phyloP scores from a whole-genome alignment of 2,113 vertebrate genomes.

The Grammomys dolichurus region DNA sequence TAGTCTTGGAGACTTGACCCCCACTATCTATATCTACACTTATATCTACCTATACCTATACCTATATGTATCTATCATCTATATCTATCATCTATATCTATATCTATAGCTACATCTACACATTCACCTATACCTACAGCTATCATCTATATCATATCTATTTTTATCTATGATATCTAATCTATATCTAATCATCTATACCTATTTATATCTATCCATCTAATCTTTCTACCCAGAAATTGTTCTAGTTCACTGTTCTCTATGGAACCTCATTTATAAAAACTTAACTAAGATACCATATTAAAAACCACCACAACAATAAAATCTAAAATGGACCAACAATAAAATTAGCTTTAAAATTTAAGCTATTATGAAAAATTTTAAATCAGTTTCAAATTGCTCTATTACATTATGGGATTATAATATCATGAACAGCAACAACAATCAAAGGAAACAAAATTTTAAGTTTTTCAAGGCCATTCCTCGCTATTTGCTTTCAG shows the following conservation, averaged over 20 bases:
- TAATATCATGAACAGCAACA: background rate
- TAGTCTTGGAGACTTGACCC: background rate
- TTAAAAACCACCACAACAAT: background rate
- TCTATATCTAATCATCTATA: no score
- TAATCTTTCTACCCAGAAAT: background rate
- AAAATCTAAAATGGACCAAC: background rate
- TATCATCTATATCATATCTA: no score
- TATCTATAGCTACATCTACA: no score
- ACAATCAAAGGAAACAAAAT: background rate
- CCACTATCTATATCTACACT: no score
- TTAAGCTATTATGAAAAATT: background rate
- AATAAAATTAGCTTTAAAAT: background rate
- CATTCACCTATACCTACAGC: no score
- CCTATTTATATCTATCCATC: no score
- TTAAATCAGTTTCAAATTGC: background rate
- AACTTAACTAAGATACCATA: background rate
- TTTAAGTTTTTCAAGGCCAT: background rate
- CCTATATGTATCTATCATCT: no score
- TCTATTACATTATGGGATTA: no score
- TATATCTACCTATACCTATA: no score
- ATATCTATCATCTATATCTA: no score
- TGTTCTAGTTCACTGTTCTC: background rate
- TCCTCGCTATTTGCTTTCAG: background rate
- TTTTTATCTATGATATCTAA: no score
- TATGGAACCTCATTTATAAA: background rate